Percentiles rank a stretch among this genome's conserved stretches.
These are phyloP conservation scores for Pampusana beccarii DNA, from an alignment of 2,113 vertebrate species.

Conservation along the genomic window DNA sequence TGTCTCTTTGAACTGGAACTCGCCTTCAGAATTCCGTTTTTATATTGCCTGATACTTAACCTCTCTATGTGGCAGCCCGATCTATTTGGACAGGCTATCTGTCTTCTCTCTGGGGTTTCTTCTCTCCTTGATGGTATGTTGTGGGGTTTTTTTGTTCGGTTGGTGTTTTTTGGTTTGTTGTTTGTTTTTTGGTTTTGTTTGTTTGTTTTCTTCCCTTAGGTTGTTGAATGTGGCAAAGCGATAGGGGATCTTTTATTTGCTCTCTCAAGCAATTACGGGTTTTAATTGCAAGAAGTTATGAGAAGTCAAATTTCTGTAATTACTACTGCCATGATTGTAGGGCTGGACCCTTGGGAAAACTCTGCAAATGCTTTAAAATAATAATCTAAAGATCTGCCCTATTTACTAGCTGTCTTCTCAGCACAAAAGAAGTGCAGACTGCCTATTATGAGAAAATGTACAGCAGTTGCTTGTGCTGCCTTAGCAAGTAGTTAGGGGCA, in stretches of 20 bases:
- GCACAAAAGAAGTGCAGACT: not conserved
- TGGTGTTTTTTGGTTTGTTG: not conserved
- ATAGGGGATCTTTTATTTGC: not conserved
- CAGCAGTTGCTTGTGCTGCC: not conserved
- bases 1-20: slow-evolving; percentile 36
- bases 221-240: not conserved
- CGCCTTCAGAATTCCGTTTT: slow-evolving; percentile 37
- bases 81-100: not conserved
- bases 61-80: not conserved
- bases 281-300: not conserved
- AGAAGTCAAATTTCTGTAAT: slow-evolving; percentile 12
- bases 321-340: not conserved
- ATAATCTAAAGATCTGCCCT: not conserved
- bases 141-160: not conserved
- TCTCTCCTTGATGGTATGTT: not conserved
- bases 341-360: not conserved
- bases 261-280: not conserved
- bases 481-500: not conserved
- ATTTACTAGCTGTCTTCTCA: not conserved
- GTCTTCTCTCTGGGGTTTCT: not conserved
- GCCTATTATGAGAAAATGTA: not conserved
- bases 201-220: not conserved
- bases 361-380: not conserved
- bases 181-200: not conserved
- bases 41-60: not conserved